Conservation (phyloP, 1,140 invertebrate species). For the Neotoxoptera formosana region DNA sequence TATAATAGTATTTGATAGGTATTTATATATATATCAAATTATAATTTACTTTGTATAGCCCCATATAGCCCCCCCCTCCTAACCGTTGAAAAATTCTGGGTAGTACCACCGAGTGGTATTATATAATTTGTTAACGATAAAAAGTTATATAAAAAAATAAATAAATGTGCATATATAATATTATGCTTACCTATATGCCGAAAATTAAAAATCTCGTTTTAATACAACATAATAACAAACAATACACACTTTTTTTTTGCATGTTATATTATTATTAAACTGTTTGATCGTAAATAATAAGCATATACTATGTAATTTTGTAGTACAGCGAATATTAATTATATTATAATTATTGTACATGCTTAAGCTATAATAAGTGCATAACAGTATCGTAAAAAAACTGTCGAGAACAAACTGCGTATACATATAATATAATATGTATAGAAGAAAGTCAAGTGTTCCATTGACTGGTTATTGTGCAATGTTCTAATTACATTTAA, state of each 20-base stretch:
- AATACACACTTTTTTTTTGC: background rate
- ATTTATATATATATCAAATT: too few relatives aligned
- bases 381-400: background rate
- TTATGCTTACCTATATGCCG: background rate
- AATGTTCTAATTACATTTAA: constrained; percentile 38
- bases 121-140: too few relatives aligned
- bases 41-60: too few relatives aligned
- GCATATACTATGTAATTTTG: background rate
- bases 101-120: too few relatives aligned
- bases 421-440: background rate
- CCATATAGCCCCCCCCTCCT: too few relatives aligned
- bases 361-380: background rate
- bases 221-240: background rate
- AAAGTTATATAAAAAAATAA: background rate
- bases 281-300: background rate
- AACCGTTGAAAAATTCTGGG: too few relatives aligned
- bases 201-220: background rate
- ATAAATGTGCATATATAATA: background rate
- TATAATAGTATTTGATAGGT: too few relatives aligned
- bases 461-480: constrained; percentile 3
- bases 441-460: constrained; percentile 18
- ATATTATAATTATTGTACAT: background rate
- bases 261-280: background rate
- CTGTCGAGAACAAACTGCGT: background rate
- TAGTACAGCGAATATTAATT: background rate